Evolutionary conservation across 2,797 vertebrate genomes (phyloP).

Genomic region (Cygnus olor): DNA sequence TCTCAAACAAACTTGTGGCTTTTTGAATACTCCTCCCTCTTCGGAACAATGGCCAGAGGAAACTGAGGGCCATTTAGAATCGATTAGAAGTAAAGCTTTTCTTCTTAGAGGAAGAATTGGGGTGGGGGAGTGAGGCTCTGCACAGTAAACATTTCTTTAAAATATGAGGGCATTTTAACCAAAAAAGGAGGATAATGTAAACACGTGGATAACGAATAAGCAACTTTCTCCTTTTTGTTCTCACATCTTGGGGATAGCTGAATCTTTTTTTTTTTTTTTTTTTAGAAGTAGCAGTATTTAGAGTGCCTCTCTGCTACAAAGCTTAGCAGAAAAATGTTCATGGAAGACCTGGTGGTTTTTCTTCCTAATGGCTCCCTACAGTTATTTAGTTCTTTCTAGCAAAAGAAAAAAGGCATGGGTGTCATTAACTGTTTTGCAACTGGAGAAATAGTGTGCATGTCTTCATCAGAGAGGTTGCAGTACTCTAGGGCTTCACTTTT

Average conservation of each 20-base stretch:
- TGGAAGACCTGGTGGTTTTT: neutral
- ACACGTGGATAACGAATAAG: neutral
- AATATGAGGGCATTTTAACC: neutral
- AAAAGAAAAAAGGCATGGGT: neutral
- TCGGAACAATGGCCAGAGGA: slow-evolving; percentile 59
- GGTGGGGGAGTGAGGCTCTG: neutral
- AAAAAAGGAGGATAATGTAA: neutral
- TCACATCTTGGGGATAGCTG: fast-evolving
- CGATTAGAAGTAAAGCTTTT: slow-evolving; percentile 30
- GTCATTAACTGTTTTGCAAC: neutral
- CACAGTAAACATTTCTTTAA: slow-evolving; percentile 2
- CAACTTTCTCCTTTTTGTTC: neutral
- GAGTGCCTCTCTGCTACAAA: neutral
- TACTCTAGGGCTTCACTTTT: neutral
- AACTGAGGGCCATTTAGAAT: slow-evolving; percentile 53
- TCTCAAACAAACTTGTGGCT: slow-evolving; percentile 11
- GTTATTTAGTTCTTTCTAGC: neutral
- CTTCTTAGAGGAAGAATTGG: slow-evolving; percentile 58
- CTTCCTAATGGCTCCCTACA: neutral
- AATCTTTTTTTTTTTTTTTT: neutral
- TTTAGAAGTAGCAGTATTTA: neutral
- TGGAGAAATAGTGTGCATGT: fast-evolving
- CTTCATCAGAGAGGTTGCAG: neutral
- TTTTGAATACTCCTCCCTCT: slow-evolving; percentile 59
- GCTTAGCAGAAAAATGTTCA: neutral